Conservation (phyloP, 2,888 invertebrate species). For the Oligia latruncula region DNA sequence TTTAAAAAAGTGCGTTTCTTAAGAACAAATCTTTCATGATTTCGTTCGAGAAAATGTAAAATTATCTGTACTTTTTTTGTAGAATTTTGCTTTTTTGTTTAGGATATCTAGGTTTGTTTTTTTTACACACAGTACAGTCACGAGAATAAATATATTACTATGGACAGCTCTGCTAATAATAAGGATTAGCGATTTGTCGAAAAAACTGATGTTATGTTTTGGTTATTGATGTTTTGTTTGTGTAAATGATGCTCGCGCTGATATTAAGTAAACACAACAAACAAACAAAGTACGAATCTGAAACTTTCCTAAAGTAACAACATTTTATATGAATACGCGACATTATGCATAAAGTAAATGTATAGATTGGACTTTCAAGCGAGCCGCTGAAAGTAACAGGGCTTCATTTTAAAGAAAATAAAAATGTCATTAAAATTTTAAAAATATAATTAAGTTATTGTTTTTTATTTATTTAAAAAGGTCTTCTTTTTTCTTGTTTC, state of each 20-base stretch:
- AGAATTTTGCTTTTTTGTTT: neutral
- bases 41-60: neutral
- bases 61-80: neutral
- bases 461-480: neutral
- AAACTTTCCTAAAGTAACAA: neutral
- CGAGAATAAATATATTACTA: neutral
- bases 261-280: neutral
- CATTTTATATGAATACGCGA: neutral
- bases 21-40: neutral
- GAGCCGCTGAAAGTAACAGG: neutral
- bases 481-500: neutral
- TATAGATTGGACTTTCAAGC: neutral
- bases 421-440: neutral
- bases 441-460: neutral
- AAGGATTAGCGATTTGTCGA: neutral
- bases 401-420: neutral
- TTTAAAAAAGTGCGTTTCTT: neutral
- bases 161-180: neutral
- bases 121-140: neutral
- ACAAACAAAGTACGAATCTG: neutral
- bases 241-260: slow-evolving; percentile 12
- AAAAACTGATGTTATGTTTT: neutral
- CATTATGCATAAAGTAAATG: neutral
- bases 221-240: neutral
- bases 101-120: neutral